Conservation (phyloP, 1,140 invertebrate species). For the Trichonephila inaurata region DNA sequence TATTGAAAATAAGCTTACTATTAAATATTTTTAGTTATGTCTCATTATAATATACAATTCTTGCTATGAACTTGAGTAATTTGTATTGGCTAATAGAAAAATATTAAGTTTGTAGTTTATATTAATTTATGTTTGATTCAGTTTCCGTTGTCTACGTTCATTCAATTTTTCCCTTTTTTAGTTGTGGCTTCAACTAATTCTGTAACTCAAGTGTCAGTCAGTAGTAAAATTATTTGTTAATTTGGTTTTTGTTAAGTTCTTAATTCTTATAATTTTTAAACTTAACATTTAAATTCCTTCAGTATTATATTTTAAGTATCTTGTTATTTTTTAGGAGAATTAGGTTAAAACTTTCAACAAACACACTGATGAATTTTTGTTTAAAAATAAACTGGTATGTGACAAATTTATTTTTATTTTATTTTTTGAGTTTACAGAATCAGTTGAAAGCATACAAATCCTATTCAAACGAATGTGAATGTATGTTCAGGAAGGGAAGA, state of each 20-base stretch:
- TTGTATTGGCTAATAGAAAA: slow-evolving; percentile 15
- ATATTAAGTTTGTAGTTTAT: background rate
- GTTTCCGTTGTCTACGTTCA: slow-evolving; percentile 21
- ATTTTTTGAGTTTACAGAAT: background rate
- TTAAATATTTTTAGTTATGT: no score
- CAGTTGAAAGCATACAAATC: slow-evolving; percentile 4
- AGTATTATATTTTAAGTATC: no score
- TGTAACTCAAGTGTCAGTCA: background rate
- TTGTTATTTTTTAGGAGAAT: no score
- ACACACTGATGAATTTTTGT: no score
- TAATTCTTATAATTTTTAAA: background rate
- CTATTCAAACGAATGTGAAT: slow-evolving; percentile 32
- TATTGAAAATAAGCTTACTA: no score
- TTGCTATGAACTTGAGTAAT: background rate
- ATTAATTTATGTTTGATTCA: slow-evolving; percentile 14
- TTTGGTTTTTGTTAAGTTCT: background rate
- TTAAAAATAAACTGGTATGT: no score
- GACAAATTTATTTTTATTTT: background rate
- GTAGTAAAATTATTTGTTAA: background rate
- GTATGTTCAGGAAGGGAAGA: slow-evolving; percentile 24
- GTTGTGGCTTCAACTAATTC: slow-evolving; percentile 36
- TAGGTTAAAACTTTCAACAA: no score
- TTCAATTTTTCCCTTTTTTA: slow-evolving; percentile 4
- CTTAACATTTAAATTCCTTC: no score
- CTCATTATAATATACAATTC: background rate